Base-by-base conservation (phyloP, 2,113 vertebrate genomes). In the Seriola rivoliana region DNA sequence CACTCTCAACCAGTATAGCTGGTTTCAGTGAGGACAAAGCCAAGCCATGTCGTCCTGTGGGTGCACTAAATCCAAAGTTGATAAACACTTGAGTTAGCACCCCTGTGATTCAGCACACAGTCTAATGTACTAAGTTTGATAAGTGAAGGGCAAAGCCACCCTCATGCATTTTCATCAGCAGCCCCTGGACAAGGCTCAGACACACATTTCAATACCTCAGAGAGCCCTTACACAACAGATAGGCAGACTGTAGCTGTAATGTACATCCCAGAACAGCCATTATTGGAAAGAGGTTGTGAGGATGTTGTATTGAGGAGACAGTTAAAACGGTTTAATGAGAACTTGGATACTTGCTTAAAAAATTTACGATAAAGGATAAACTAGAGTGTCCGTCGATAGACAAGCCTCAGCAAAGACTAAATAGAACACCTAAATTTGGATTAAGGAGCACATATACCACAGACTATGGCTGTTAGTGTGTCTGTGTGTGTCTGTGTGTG, bases 121-220 rank as follows among this genome's bases (percentile, higher is more conserved):
- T 70, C 81, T 86, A 92, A 91, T 88, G 89, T 87, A 89, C 89
- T 94, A 94, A 93, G 90, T 93, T 93, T 93, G 92, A 92, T 93
- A 93, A 94, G 91, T 94, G 93, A 93, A 92, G 92, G 91, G 84
- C 92, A 93, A 88, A 92, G 80, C 82, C 89, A 85, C 66, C 81
- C 89, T 92, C 92, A 90, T 94, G 89, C 90, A 91, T 93, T 93
- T 94, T 93, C 93, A 94, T 93, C 92, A 94, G 89, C 78, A 46
- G 85, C 70, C 86, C 75, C 81, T 80, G 86, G 84, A 89, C 87
- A 89, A 91, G 91, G 85, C 83, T 87, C 89, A 85, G 85, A 85
- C 89, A 81, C 91, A 91, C 83, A 89, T 93, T 94, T 92, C 91
- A 93, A 91, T 92, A 91, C 91, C 90, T 80, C 84, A 67, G 91